phyloP scores from a whole-genome alignment of 2,888 invertebrate genomes.

The Pilophorus perplexus region DNA sequence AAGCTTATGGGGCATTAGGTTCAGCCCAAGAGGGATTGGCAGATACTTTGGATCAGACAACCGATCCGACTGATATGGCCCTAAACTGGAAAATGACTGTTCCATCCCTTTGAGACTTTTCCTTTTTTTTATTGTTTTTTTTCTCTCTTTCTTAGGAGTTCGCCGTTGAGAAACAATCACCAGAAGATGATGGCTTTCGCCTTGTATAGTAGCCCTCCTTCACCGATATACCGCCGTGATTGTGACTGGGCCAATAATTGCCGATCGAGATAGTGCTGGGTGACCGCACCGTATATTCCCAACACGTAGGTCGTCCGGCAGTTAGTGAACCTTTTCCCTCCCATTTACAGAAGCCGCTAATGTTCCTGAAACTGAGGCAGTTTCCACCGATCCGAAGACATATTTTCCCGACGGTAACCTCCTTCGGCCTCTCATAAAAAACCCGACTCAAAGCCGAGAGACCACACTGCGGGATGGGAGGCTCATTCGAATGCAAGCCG shows the following conservation, averaged over 20 bases:
- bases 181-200: too few relatives aligned
- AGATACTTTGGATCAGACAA: too few relatives aligned
- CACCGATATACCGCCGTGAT: too few relatives aligned
- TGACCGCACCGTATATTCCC: conserved; percentile 13
- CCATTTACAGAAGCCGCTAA: not conserved
- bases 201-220: too few relatives aligned
- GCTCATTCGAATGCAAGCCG: not conserved
- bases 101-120: too few relatives aligned
- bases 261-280: conserved; percentile 7
- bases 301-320: conserved; percentile 13
- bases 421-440: not conserved
- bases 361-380: conserved; percentile 4
- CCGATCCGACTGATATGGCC: too few relatives aligned
- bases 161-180: too few relatives aligned
- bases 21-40: too few relatives aligned
- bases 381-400: not conserved
- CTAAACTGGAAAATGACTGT: too few relatives aligned
- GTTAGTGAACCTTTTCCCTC: conserved; percentile 6
- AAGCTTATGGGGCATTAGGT: too few relatives aligned
- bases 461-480: not conserved
- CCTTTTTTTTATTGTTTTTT: too few relatives aligned
- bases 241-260: conserved; percentile 5
- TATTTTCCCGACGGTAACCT: not conserved
- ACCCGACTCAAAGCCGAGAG: not conserved
- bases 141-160: too few relatives aligned